Evolutionary conservation across 2,113 vertebrate species (phyloP).

Genomic region (Pongo abelii): DNA sequence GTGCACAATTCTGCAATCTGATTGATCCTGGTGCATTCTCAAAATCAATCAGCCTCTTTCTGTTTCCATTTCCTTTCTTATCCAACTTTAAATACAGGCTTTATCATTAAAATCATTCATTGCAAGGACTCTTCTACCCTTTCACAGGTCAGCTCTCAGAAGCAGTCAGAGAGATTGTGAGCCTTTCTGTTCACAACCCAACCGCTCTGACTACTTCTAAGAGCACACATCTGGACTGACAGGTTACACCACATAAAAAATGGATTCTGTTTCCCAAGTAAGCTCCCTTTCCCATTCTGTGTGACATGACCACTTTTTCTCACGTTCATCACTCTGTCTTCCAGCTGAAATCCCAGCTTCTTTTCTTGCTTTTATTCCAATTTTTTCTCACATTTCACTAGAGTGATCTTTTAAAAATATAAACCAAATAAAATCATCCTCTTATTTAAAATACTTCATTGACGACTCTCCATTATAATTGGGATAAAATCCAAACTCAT

Average conservation of each 20-base stretch:
- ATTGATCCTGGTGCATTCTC: not conserved
- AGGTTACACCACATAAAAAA: not conserved
- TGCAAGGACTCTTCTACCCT: not conserved
- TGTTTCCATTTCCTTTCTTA: not conserved
- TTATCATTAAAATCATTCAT: not conserved
- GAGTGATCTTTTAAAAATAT: not conserved
- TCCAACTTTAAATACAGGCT: not conserved
- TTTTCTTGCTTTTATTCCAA: not conserved
- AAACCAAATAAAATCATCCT: not conserved
- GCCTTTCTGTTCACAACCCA: too few species aligned
- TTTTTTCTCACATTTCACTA: not conserved
- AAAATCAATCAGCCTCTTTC: not conserved
- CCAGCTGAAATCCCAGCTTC: not conserved
- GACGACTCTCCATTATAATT: not conserved
- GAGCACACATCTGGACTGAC: too few species aligned
- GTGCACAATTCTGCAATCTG: not conserved
- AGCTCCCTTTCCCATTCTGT: not conserved
- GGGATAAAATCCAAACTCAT: not conserved
- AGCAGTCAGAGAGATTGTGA: not conserved
- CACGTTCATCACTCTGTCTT: not conserved
- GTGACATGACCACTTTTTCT: not conserved
- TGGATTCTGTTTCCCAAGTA: not conserved
- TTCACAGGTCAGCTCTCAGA: not conserved
- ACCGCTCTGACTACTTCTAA: too few species aligned
- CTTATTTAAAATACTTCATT: not conserved